Base-by-base conservation (phyloP, 1,140 invertebrate genomes). In the Drosophila cardini region DNA sequence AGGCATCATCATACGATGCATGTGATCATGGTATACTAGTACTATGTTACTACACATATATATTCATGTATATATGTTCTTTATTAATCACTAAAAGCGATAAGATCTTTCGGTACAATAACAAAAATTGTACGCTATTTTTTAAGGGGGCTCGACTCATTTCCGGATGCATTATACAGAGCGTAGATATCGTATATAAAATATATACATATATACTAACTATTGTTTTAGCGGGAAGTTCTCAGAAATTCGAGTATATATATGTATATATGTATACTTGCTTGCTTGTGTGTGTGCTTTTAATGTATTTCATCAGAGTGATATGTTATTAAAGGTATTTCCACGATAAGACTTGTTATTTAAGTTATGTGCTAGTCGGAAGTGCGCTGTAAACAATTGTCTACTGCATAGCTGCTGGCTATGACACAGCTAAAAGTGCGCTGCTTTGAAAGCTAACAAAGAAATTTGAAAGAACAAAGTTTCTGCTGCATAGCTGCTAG, bases 1-100 rank as follows among this genome's bases (percentile, higher is more conserved):
- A 16, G 36, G 38, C 32, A 52, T 72, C 46, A 85, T 87, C 82
- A 65, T 85, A 87, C 78, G 82, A 85, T 85, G 78, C 81, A 84
- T 78, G 69, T 57, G 76, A 80, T 71, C 52, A 18, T 26, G 1
- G 5, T 26, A 26, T 4, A n/a, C n/a, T n/a, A 26, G 21, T 4
- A 26, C 21, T 38, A n/a, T 32, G 32, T 61, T 36, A 34, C 13
- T 30, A 57, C 32, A 15, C 8, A 30, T 42, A 13, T 36, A 15
- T 15, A 32, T 13, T 21, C 8, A 4, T 11, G 7, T 32, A 34
- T 36, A 55, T n/a, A n/a, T n/a, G n/a, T n/a, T n/a, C n/a, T n/a
- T n/a, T n/a, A n/a, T 50, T 61, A 50, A 42, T 43, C 26, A 57
- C 7, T 18, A 7, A 32, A 3, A 26, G 21, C 26, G 69, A 72